A percentile compares a stretch with the other conserved stretches of the same genome.
phyloP scores from a whole-genome alignment of 2,888 invertebrate genomes.

The Nebria salina region DNA sequence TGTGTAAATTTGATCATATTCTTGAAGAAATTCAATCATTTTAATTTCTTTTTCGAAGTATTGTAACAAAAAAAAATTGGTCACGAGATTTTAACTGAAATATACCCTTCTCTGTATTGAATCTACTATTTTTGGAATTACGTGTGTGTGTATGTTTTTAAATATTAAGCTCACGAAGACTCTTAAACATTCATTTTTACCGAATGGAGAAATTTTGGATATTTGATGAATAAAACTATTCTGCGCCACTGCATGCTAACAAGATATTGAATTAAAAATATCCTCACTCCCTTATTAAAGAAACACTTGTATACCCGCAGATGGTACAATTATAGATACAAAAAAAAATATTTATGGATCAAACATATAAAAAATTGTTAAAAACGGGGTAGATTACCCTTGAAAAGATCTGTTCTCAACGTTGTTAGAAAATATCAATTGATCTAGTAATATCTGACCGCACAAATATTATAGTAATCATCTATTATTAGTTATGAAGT shows the following conservation, averaged over 20 bases:
- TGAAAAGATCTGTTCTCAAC: neutral
- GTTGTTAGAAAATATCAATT: conserved; percentile 7
- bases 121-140: no score
- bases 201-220: no score
- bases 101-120: no score
- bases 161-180: no score
- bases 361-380: conserved; percentile 3
- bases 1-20: no score
- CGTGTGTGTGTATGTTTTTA: no score
- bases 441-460: conserved; percentile 30
- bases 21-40: no score
- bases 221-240: neutral
- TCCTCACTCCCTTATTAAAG: conserved; percentile 25
- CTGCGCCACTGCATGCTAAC: conserved; percentile 32
- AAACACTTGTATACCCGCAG: conserved; percentile 27
- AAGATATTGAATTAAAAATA: conserved; percentile 34
- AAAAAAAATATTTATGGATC: conserved; percentile 22
- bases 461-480: conserved; percentile 37
- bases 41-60: no score
- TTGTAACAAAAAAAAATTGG: no score
- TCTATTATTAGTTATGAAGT: conserved; percentile 28
- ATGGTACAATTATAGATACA: conserved; percentile 33
- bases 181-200: no score
- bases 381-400: conserved; percentile 21
- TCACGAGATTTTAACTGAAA: no score